Evolutionary conservation across 2,113 vertebrate species (phyloP).

Genomic region (Grallaria varia): DNA sequence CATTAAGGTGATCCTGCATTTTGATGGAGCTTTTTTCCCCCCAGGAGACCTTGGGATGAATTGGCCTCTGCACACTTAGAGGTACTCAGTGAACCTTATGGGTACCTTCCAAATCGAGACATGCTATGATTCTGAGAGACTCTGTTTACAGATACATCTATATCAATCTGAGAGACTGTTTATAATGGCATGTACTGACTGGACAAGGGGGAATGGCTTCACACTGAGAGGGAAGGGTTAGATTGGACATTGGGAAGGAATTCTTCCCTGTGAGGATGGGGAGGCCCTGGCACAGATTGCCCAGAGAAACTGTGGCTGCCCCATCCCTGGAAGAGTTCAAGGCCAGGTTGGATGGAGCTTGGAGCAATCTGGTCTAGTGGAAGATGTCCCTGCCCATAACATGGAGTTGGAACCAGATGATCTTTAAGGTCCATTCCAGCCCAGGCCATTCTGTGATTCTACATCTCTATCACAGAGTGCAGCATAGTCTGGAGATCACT

Average conservation of each 20-base stretch:
- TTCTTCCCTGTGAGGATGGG: neutral
- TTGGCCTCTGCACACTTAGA: neutral
- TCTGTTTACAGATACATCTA: neutral
- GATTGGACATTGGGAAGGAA: neutral
- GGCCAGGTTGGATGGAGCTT: rapidly evolving
- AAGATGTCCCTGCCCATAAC: neutral
- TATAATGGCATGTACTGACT: neutral
- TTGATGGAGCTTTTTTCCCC: neutral
- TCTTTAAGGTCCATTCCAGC: neutral
- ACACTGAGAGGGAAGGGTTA: neutral
- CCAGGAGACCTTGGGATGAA: neutral
- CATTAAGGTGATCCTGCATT: neutral
- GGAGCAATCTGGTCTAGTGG: neutral
- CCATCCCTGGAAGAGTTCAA: neutral
- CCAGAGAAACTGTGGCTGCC: neutral
- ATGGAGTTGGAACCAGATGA: neutral
- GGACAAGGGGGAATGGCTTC: neutral
- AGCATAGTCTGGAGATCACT: neutral
- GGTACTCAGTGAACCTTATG: neutral
- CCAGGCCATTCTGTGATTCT: neutral
- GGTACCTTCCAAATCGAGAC: neutral
- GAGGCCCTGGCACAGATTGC: neutral
- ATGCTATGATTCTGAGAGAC: neutral
- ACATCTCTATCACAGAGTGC: neutral
- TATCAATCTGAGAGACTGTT: neutral